Base-by-base conservation (phyloP, 64 coral and sea anemone species). In the Stichodactyla helianthus region DNA sequence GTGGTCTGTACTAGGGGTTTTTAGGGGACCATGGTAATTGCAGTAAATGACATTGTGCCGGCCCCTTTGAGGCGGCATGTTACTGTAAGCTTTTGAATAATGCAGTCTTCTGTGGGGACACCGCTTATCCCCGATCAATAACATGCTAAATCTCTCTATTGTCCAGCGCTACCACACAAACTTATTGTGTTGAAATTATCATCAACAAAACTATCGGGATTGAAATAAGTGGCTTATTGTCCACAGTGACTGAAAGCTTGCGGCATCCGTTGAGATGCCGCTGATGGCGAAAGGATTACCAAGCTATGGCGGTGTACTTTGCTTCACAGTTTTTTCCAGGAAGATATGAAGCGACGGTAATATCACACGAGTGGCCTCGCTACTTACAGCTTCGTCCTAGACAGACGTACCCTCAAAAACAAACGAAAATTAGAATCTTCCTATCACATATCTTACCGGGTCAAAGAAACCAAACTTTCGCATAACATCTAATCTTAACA, bases 121-220 rank as follows among this genome's bases (percentile, higher is more conserved):
- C 83, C 83, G 83, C 59, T 60, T 56, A 81, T 63, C 52, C 50
- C 44, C 6, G 53, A 59, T 92, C 71, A 86, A 95, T 86, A 87
- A 76, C 83, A 53, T 83, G 55, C 88, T 82, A 95, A 97, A 90
- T 90, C 88, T 51, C 65, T 18, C 54, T 83, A 88, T 93, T 93
- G 94, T 93, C 26, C 86, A 62, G 10, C 51, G 82, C 55, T 55
- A 83, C 79, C 94, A 82, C 79, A 93, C 86, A 90, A 90, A 86
- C 91, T 74, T 56, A 90, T 93, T 93, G 94, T 90, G 91, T 88
- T 70, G 68, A 97, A 97, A 97, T 97, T 97, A 97, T 79, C 91
- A 97, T 88, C 88, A 93, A 97, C 91, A 97, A 97, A 96, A 90
- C 85, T 78, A 90, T 89, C 59, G 85, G 51, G 88, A 89, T 90